These are phyloP conservation scores for Zalophus californianus DNA, from an alignment of 2,797 vertebrate genomes.

Conservation along the genomic window DNA sequence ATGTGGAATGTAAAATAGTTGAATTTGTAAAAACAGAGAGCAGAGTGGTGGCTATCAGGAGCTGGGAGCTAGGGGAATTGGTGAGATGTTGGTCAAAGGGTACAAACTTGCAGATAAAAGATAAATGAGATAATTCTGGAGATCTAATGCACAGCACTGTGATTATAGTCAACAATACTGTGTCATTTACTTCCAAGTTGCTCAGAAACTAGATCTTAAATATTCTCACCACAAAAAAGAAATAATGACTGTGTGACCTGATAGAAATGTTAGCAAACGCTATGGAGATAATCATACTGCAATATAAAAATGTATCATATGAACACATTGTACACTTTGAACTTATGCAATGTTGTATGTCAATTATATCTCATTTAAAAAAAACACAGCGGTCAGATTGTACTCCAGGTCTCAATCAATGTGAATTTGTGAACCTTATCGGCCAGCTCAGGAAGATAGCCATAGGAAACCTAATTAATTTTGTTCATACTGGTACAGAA, in stretches of 20 bases:
- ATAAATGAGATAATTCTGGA: background rate
- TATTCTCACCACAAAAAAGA: background rate
- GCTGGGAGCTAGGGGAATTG: too few species aligned
- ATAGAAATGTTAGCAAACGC: background rate
- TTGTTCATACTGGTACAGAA: background rate
- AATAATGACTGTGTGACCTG: background rate
- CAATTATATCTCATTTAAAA: background rate
- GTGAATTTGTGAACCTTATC: slow-evolving; percentile 65
- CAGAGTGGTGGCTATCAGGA: background rate
- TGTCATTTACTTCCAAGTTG: background rate
- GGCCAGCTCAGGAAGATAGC: background rate
- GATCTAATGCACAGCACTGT: background rate
- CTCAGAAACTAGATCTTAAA: background rate
- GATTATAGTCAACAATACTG: background rate
- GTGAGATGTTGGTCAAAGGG: background rate
- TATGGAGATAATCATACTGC: background rate
- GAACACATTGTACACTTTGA: background rate
- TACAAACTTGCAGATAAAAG: background rate
- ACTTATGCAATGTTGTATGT: background rate
- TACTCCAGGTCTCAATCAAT: slow-evolving; percentile 56
- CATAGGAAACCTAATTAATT: background rate
- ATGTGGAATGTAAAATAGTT: background rate
- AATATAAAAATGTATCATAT: background rate
- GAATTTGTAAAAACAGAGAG: background rate
- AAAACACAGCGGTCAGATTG: background rate